Conservation (phyloP, 2,113 vertebrate genomes). For the Thalassarche chlororhynchos region DNA sequence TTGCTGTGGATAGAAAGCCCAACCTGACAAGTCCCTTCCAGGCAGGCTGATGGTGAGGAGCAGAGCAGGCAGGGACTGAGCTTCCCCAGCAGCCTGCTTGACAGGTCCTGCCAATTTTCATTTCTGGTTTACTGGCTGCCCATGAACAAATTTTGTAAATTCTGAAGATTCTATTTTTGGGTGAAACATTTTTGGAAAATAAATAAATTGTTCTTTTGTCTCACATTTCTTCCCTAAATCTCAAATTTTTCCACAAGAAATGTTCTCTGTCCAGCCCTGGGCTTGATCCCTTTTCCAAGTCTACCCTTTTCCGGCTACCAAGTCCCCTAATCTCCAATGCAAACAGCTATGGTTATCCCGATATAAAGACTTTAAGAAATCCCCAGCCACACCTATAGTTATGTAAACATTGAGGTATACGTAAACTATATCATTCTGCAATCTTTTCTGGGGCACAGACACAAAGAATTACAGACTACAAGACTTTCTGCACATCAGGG, state of each 20-base stretch:
- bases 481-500: not conserved
- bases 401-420: not conserved
- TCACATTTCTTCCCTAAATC: not conserved
- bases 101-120: slow-evolving; percentile 25
- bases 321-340: not conserved
- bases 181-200: not conserved
- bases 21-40: slow-evolving; percentile 15
- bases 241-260: not conserved
- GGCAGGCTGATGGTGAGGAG: not conserved
- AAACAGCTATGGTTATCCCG: not conserved
- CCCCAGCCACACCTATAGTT: not conserved
- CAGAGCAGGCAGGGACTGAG: not conserved
- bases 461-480: not conserved
- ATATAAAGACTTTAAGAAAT: not conserved
- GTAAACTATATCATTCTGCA: not conserved
- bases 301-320: not conserved
- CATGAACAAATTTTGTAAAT: not conserved
- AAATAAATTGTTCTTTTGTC: not conserved
- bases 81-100: not conserved
- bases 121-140: not conserved
- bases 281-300: not conserved
- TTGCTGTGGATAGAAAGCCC: not conserved
- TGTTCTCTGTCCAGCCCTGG: not conserved
- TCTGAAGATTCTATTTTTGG: not conserved
- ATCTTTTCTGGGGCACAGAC: not conserved